These are phyloP conservation scores for Leucopternis melanops DNA, from an alignment of 2,113 vertebrate genomes.

Conservation along the genomic window DNA sequence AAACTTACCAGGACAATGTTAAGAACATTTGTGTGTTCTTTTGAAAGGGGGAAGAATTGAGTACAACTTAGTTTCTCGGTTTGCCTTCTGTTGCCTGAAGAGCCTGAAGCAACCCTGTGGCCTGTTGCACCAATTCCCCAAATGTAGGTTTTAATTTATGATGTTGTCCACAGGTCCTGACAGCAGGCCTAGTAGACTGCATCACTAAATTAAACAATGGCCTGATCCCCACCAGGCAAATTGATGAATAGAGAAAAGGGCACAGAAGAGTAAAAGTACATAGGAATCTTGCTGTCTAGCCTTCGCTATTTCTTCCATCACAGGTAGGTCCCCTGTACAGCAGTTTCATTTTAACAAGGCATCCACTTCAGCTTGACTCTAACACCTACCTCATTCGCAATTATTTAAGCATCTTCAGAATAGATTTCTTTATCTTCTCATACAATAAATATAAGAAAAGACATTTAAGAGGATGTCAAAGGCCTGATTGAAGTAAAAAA, in stretches of 20 bases:
- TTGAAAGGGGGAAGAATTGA: neutral
- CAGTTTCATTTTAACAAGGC: constrained; percentile 20
- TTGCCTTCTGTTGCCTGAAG: neutral
- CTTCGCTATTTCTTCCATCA: neutral
- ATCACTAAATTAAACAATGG: constrained; percentile 15
- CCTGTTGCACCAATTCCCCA: neutral
- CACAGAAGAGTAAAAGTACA: neutral
- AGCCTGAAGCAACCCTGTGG: neutral
- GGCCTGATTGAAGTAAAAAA: neutral
- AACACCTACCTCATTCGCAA: neutral
- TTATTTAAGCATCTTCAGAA: constrained; percentile 9
- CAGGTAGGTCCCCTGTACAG: neutral
- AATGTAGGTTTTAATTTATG: constrained; percentile 7
- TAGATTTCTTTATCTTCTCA: neutral
- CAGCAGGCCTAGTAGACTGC: neutral
- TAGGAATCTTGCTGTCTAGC: neutral
- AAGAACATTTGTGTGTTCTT: neutral
- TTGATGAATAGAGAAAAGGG: neutral
- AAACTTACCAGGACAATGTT: neutral
- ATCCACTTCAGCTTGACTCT: neutral
- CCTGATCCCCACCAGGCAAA: constrained; percentile 4
- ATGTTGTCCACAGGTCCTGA: neutral
- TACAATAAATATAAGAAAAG: neutral
- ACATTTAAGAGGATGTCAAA: neutral
- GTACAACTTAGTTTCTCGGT: neutral